Evolutionary conservation across 2,797 vertebrate genomes (phyloP).

Genomic region (Rhabdomys pumilio): DNA sequence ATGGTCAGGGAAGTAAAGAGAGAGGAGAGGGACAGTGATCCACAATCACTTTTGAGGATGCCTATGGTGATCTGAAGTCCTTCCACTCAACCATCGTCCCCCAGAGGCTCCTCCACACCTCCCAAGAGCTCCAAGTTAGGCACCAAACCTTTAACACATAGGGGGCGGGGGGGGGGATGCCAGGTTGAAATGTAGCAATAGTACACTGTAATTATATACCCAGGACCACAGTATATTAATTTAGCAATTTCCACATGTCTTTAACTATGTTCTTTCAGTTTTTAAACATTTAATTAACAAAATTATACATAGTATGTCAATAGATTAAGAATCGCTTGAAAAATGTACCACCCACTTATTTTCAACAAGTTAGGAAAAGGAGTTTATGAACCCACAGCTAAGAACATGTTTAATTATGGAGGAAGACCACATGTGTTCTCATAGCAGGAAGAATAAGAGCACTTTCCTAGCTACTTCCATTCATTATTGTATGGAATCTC

Average conservation of each 20-base stretch:
- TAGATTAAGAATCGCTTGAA: background rate
- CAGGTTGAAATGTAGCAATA: background rate
- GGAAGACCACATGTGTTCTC: conserved; percentile 17
- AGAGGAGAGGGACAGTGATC: background rate
- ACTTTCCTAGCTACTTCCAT: background rate
- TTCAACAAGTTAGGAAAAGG: background rate
- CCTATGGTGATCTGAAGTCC: background rate
- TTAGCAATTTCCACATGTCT: background rate
- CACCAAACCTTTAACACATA: background rate
- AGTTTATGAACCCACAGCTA: background rate
- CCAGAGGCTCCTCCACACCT: background rate
- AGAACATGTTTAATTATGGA: background rate
- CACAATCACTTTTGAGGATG: background rate
- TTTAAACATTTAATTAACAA: background rate
- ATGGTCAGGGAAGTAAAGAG: background rate
- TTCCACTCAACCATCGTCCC: background rate
- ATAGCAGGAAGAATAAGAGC: background rate
- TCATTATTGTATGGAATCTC: background rate
- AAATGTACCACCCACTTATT: background rate
- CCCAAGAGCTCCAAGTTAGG: background rate
- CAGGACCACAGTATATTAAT: background rate
- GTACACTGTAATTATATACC: background rate
- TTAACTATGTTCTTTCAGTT: background rate
- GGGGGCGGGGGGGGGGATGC: background rate
- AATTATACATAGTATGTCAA: background rate